A percentile compares a stretch with the other conserved stretches of the same genome.
Evolutionary conservation across 2,797 vertebrate genomes (phyloP).

Genomic region (Distichodus sexfasciatus): DNA sequence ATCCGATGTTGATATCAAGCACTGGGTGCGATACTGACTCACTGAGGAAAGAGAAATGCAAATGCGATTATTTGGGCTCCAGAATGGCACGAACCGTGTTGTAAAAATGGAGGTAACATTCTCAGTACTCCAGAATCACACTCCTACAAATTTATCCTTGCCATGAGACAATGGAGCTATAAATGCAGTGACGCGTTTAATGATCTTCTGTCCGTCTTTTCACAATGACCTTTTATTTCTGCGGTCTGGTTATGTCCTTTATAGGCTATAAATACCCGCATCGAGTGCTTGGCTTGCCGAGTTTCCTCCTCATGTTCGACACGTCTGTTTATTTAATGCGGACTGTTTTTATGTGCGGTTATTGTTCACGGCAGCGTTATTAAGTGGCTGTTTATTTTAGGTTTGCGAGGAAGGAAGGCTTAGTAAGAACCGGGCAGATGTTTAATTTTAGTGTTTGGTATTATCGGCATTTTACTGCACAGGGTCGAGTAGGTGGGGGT

Average conservation of each 20-base stretch:
- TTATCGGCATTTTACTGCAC: constrained; percentile 58
- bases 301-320: constrained; percentile 14
- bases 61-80: no score
- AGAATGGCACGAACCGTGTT: no score
- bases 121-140: no score
- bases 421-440: constrained; percentile 60
- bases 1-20: no score
- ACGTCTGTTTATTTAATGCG: constrained; percentile 42
- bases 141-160: constrained; percentile 65
- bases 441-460: constrained; percentile 67
- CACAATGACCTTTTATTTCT: not conserved
- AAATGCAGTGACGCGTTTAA: constrained; percentile 36
- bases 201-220: constrained; percentile 26
- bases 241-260: constrained; percentile 1
- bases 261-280: not conserved
- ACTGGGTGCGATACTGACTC: no score
- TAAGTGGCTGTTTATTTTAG: constrained; percentile 57
- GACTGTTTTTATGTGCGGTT: constrained; percentile 30
- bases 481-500: constrained; percentile 64
- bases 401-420: constrained; percentile 53
- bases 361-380: constrained; percentile 51
- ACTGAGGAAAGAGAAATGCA: no score
- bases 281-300: not conserved
- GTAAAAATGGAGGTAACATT: no score
- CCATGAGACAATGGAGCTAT: not conserved